Evolutionary conservation across 1,140 invertebrate genomes (phyloP), one percentile per base, ranked within the genome.

Genomic region (Ditylenchus dipsaci): DNA sequence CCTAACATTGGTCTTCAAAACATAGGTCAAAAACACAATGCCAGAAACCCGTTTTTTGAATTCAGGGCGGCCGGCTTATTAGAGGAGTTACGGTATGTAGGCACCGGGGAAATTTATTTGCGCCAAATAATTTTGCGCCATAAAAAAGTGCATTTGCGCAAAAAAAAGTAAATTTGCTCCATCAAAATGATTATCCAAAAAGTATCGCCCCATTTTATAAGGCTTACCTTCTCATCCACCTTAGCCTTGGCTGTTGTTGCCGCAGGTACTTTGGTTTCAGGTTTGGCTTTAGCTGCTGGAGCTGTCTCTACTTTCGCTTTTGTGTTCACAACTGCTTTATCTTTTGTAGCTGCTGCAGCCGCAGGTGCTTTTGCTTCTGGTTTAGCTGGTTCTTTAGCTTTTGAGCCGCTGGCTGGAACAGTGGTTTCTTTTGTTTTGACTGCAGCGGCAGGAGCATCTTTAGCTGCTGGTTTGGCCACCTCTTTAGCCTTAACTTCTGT

Each of bases 271-370:
- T 23, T 30, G 27, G 42, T n/a, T 7, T 45, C 27, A 23, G 59
- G 59, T n/a, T 61, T 61, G 29, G n/a, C 59, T 61, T 61, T 45
- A 21, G 27, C 59, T 61, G 27, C 30, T 42, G 9, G 17, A 8
- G n/a, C 1, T 43, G 66, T 64, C 60, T 66, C 62, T 27, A 13
- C 7, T 38, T 27, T 1, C n/a, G 13, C 29, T 61, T 17, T 17
- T 13, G 62, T 1, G 27, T 66, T 3, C 33, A 63, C 63, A 65
- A 53, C 58, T 15, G 15, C 58, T 60, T 60, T 60, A 15, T 60
- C 33, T 38, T 38, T 38, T 38, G 11, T 11, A 38, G 53, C 11
- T 30, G 59, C n/a, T 61, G 27, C 59, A 30, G 27, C 7, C 27
- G 19, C 38, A 38, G 59, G 42, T 3, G 29, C 29, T 61, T 19